Conservation (phyloP, 2,113 vertebrate species). For the Harpagus bidentatus region DNA sequence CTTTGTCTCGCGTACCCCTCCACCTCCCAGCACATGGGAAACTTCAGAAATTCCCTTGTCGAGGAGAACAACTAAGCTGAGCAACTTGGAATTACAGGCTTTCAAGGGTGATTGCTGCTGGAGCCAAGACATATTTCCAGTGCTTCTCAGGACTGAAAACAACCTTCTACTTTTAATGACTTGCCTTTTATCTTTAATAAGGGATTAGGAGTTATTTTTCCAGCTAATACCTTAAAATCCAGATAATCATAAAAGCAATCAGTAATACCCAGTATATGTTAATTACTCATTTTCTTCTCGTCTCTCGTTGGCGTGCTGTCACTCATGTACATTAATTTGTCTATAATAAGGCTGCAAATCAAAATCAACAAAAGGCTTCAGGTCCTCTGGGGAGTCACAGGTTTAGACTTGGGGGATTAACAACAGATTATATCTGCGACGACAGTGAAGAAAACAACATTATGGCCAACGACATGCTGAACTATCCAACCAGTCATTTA, state of each 20-base stretch:
- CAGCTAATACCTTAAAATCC: slow-evolving; percentile 71
- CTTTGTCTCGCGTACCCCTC: slow-evolving; percentile 63
- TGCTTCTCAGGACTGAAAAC: slow-evolving; percentile 57
- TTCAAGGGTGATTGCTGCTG: slow-evolving; percentile 10
- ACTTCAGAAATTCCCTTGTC: slow-evolving; percentile 53
- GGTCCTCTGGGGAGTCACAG: slow-evolving; percentile 23
- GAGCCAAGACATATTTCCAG: slow-evolving; percentile 69
- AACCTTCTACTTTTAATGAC: slow-evolving; percentile 67
- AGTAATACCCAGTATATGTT: slow-evolving; percentile 50
- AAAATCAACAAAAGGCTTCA: neutral
- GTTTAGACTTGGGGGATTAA: neutral
- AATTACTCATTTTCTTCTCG: slow-evolving; percentile 66
- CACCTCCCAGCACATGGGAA: slow-evolving; percentile 72
- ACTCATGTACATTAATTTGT: slow-evolving; percentile 46
- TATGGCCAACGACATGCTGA: neutral
- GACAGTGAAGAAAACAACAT: neutral
- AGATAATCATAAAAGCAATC: slow-evolving; percentile 70
- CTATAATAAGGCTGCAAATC: slow-evolving; percentile 42
- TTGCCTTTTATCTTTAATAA: slow-evolving; percentile 71
- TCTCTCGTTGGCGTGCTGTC: slow-evolving; percentile 25
- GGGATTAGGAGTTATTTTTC: slow-evolving; percentile 69
- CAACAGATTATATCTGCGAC: neutral
- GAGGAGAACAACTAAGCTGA: slow-evolving; percentile 52
- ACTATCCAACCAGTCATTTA: neutral
- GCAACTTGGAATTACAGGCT: slow-evolving; percentile 55